These are phyloP conservation scores for Conopomorpha cramerella DNA, from an alignment of 1,140 invertebrate genomes.

Conservation along the genomic window DNA sequence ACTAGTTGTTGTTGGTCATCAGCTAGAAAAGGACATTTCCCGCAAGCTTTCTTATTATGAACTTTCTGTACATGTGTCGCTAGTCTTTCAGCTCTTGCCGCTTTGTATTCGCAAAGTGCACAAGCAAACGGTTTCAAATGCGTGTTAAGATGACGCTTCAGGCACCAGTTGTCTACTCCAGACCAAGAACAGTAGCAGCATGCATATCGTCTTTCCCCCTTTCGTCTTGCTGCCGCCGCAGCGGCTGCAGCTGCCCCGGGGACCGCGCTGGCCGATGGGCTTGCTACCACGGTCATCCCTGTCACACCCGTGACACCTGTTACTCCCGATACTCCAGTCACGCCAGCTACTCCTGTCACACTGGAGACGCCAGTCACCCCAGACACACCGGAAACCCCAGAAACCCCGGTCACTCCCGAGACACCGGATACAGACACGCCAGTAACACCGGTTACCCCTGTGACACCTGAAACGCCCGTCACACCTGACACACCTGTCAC, in stretches of 20 bases:
- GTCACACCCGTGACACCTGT: too few species aligned
- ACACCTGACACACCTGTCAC: too few species aligned
- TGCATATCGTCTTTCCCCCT: constrained; percentile 70
- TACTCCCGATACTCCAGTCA: too few species aligned
- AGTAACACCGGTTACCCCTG: too few species aligned
- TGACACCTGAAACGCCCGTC: too few species aligned
- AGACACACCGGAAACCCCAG: too few species aligned
- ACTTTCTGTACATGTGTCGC: constrained; percentile 89
- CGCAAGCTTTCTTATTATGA: constrained; percentile 87
- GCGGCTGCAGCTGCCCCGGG: constrained; percentile 12
- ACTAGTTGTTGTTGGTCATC: constrained; percentile 78
- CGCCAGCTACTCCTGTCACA: too few species aligned
- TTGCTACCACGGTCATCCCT: constrained; percentile 16
- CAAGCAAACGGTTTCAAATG: constrained; percentile 90
- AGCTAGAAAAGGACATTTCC: constrained; percentile 82
- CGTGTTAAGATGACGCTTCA: constrained; percentile 89
- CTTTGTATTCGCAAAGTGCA: constrained; percentile 88
- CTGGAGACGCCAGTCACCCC: too few species aligned
- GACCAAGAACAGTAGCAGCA: constrained; percentile 90
- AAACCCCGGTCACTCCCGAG: too few species aligned
- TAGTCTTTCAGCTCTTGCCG: constrained; percentile 81
- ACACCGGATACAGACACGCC: too few species aligned
- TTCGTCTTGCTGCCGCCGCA: constrained; percentile 21
- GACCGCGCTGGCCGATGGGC: constrained; percentile 6
- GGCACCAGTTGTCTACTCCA: constrained; percentile 91